Conservation (phyloP, 2,113 vertebrate species). For the Pipa parva region DNA sequence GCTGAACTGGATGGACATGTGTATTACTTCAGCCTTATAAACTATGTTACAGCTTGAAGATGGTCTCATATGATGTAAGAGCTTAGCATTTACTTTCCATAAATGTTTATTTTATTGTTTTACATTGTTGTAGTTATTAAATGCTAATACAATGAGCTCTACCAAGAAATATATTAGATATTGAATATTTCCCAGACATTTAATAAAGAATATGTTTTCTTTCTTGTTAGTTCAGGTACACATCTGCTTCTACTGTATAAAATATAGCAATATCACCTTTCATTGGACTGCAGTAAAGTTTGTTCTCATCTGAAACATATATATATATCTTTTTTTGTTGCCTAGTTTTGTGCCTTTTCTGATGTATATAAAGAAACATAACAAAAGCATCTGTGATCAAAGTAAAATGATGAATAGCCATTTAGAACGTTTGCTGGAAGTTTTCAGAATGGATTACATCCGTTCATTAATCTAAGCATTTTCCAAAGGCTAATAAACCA, state of each 20-base stretch:
- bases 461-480: slow-evolving; percentile 44
- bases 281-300: slow-evolving; percentile 16
- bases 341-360: not conserved
- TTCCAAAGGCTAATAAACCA: slow-evolving; percentile 44
- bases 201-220: slow-evolving; percentile 9
- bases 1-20: too few species aligned
- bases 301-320: slow-evolving; percentile 21
- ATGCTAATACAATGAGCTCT: not conserved
- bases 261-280: slow-evolving; percentile 31
- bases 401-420: slow-evolving; percentile 12
- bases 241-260: slow-evolving; percentile 24
- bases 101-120: not conserved
- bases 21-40: too few species aligned
- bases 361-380: slow-evolving; percentile 21
- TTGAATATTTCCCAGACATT: not conserved
- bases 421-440: slow-evolving; percentile 21
- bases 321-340: slow-evolving; percentile 24
- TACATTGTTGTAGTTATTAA: not conserved
- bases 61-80: not conserved
- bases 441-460: slow-evolving; percentile 20
- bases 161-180: not conserved
- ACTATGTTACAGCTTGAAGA: too few species aligned
- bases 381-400: slow-evolving; percentile 5
- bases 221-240: slow-evolving; percentile 14
- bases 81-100: not conserved